Conservation (phyloP, 2,888 invertebrate species). For the Sussaba pulchella region DNA sequence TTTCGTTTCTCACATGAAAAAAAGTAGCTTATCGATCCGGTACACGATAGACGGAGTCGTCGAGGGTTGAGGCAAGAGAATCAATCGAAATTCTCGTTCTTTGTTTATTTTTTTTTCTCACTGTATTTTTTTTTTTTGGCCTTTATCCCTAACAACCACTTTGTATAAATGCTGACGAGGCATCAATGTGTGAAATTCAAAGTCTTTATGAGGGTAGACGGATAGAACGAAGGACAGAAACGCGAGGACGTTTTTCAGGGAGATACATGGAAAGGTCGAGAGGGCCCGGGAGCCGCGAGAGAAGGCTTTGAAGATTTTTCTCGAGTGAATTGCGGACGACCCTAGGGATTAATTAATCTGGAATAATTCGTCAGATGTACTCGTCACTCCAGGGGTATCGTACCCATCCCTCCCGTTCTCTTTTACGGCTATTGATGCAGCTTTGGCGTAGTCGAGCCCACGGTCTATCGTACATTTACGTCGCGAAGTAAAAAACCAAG, state of each 20-base stretch:
- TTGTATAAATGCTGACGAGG: constrained; percentile 31
- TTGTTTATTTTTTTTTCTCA: too few species aligned
- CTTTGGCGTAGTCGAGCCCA: too few species aligned
- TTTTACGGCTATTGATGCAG: not conserved
- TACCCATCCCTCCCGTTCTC: not conserved
- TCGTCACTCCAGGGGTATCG: constrained; percentile 15
- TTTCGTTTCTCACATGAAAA: too few species aligned
- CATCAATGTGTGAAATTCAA: constrained; percentile 33
- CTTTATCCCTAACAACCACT: not conserved
- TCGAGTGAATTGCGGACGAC: constrained; percentile 36
- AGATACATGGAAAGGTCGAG: constrained; percentile 12
- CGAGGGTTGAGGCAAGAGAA: too few species aligned
- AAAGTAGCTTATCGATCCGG: too few species aligned
- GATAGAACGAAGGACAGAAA: not conserved
- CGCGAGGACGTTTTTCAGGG: constrained; percentile 11
- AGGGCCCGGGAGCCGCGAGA: not conserved
- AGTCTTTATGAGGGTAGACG: constrained; percentile 2
- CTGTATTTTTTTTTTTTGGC: too few species aligned
- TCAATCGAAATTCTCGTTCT: too few species aligned
- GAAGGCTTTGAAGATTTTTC: constrained; percentile 42
- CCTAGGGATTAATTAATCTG: constrained; percentile 51
- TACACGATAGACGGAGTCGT: too few species aligned
- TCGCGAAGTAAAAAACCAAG: too few species aligned
- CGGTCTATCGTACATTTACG: too few species aligned
- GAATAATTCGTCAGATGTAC: constrained; percentile 35